Base-by-base conservation (phyloP, 2,113 vertebrate genomes). In the Aspidoscelis tigris region DNA sequence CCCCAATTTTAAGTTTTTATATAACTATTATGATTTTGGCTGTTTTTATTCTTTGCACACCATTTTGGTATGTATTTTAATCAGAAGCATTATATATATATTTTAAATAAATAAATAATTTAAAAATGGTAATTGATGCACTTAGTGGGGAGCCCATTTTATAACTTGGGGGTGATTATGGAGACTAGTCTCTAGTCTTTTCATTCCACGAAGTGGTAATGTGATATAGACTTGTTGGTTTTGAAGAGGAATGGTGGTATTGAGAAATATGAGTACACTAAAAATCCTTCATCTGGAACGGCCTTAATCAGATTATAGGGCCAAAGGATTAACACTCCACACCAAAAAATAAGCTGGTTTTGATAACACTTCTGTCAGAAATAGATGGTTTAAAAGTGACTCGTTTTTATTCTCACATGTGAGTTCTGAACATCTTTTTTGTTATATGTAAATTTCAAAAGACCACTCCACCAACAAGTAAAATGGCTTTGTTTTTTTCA, bases 371-470 rank as follows among this genome's bases (percentile, higher is more conserved):
- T 66, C 0, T 2, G 44, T 70, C 78, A 71, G 69, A 64, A 0
- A 4, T 71, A 39, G 0, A 1, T 3, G 0, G 0, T 0, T 1
- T 72, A 16, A 16, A 20, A 10, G 39, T 81, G 2, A 0, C 78
- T 7, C 83, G 20, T 47, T 2, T 33, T 0, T 69, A 78, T 78
- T 76, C 39, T 53, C 14, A 65, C 4, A 0, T 3, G 53, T 39
- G n/a, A 58, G 0, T 90, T 82, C 55, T 83, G 89, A 90, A 92
- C 82, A 83, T 90, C 58, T 61, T 61, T 61, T 61, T 50, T 50
- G 5, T 61, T 61, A 61, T 61, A 61, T 61, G 14, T 47, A 44
- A 80, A 74, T 89, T 93, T 88, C 93, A 88, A 87, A 84, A 87
- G 66, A 12, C 2, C 55, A 43, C 72, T 88, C 81, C 87, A 75